Evolutionary conservation across 2,888 invertebrate species (phyloP).

Genomic region (Oegoconia quadripuncta): DNA sequence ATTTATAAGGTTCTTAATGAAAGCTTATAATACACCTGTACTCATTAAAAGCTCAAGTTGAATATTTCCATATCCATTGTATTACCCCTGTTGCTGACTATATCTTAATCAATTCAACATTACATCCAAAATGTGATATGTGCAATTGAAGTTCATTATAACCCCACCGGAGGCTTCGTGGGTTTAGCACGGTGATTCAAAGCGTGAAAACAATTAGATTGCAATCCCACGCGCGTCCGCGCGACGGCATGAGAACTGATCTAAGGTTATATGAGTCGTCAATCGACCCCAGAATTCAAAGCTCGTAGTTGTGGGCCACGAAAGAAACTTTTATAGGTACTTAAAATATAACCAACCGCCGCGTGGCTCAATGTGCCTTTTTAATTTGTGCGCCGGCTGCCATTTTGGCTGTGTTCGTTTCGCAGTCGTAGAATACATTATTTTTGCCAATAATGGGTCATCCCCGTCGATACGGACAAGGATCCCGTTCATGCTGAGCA

Average conservation of each 20-base stretch:
- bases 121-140: no score
- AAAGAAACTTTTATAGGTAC: not conserved
- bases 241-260: conserved; percentile 1
- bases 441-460: conserved; percentile 94
- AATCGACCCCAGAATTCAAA: not conserved
- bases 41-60: no score
- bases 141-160: no score
- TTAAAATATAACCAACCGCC: no score
- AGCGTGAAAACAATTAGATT: conserved; percentile 34
- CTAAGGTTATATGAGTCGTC: not conserved
- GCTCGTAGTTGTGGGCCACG: not conserved
- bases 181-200: conserved; percentile 28
- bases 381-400: conserved; percentile 45
- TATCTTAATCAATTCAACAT: no score
- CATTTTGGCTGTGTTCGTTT: conserved; percentile 59
- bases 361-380: no score
- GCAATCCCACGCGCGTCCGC: conserved; percentile 36
- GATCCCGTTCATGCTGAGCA: conserved; percentile 97
- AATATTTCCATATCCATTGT: no score
- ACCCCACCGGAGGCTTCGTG: no score
- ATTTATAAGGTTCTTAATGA: no score
- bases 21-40: no score
- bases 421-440: conserved; percentile 36
- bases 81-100: no score
- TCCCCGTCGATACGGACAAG: conserved; percentile 98